Evolutionary conservation across 92 coral and sea anemone genomes (phyloP).

Genomic region (Paragorgia papillata): DNA sequence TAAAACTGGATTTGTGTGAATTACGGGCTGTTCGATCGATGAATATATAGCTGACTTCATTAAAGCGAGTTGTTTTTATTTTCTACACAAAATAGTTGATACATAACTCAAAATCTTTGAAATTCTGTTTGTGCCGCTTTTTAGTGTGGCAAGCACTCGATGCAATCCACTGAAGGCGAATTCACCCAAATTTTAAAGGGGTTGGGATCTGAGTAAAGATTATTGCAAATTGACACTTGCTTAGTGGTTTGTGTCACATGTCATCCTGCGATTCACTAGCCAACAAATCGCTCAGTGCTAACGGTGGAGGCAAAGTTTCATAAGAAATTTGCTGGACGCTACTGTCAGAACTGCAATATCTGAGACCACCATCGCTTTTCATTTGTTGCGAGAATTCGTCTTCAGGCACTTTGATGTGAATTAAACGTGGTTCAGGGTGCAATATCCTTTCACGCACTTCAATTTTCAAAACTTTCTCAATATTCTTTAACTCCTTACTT

Average conservation of each 20-base stretch:
- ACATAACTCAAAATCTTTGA: too few relatives aligned
- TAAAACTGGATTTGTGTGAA: too few relatives aligned
- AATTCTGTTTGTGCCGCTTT: too few relatives aligned
- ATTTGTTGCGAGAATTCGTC: conserved; percentile 91
- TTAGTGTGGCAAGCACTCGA: too few relatives aligned
- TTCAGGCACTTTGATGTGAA: conserved; percentile 64
- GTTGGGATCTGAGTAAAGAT: too few relatives aligned
- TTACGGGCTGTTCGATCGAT: too few relatives aligned
- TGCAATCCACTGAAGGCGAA: too few relatives aligned
- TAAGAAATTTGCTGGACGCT: conserved; percentile 84
- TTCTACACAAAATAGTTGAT: too few relatives aligned
- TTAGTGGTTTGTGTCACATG: not conserved
- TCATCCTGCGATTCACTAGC: not conserved
- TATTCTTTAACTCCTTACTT: conserved; percentile 70
- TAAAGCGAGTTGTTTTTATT: too few relatives aligned
- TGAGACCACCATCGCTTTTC: conserved; percentile 87
- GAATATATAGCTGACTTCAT: too few relatives aligned
- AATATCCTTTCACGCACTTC: conserved; percentile 83
- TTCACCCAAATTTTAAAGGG: too few relatives aligned
- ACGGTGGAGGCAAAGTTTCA: conserved; percentile 90
- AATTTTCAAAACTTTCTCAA: conserved; percentile 78
- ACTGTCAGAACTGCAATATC: conserved; percentile 75
- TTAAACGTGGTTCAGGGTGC: conserved; percentile 83
- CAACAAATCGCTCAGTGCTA: conserved; percentile 59
- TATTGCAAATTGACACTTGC: too few relatives aligned